Evolutionary conservation across 2,888 invertebrate genomes (phyloP).

Genomic region (Hirtodrosophila alboralis): DNA sequence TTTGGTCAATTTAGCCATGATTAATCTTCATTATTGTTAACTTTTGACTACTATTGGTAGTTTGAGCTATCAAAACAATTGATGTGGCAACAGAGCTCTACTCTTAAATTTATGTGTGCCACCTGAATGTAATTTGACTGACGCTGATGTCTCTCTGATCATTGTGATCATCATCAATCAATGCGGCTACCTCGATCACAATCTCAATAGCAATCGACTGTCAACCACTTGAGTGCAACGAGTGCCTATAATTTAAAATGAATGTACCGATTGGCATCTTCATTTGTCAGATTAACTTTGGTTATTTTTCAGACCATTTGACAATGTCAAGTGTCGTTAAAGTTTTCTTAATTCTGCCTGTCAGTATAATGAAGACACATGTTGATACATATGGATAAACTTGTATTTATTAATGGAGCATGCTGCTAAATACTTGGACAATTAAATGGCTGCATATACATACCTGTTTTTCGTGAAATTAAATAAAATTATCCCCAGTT

Average conservation of each 20-base stretch:
- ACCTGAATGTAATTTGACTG: slow-evolving; percentile 14
- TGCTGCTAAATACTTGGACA: slow-evolving; percentile 42
- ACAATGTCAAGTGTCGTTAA: slow-evolving; percentile 25
- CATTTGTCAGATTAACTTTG: slow-evolving; percentile 44
- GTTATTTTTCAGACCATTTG: slow-evolving; percentile 38
- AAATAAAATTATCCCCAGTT: slow-evolving; percentile 56
- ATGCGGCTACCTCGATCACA: slow-evolving; percentile 32
- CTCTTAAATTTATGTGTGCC: too few species aligned
- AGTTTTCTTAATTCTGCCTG: slow-evolving; percentile 36
- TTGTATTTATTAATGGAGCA: slow-evolving; percentile 42
- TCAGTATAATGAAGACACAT: slow-evolving; percentile 54
- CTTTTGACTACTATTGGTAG: too few species aligned
- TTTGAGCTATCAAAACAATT: too few species aligned
- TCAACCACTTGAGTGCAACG: slow-evolving; percentile 48
- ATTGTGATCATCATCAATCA: slow-evolving; percentile 36
- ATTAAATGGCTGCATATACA: slow-evolving; percentile 47
- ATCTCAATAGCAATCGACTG: slow-evolving; percentile 34
- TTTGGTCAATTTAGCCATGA: too few species aligned
- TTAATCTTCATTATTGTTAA: too few species aligned
- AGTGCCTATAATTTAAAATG: slow-evolving; percentile 59
- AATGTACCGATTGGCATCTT: slow-evolving; percentile 46
- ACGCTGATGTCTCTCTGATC: not conserved
- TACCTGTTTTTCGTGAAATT: slow-evolving; percentile 57
- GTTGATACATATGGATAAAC: slow-evolving; percentile 6
- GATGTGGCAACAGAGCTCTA: too few species aligned